These are phyloP conservation scores for Euproctis similis DNA, from an alignment of 2,888 invertebrate genomes.

Conservation along the genomic window DNA sequence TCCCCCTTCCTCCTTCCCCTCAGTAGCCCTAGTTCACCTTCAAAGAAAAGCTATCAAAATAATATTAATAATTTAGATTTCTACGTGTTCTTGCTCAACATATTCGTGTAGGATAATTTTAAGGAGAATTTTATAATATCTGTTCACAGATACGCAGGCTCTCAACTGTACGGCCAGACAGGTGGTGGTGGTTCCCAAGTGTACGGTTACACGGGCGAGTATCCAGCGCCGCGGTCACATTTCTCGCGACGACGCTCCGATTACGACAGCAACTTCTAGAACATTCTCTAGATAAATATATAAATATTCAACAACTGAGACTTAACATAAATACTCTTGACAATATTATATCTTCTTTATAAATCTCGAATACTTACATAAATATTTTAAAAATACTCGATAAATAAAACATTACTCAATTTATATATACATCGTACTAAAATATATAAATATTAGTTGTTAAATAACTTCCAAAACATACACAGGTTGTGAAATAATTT, in stretches of 20 bases:
- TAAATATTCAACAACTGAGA: conserved; percentile 28
- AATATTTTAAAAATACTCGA: too few relatives aligned
- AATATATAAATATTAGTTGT: conserved; percentile 31
- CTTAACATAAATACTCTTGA: conserved; percentile 52
- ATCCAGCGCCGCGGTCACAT: conserved; percentile 59
- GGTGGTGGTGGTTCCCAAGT: conserved; percentile 78
- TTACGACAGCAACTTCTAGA: conserved; percentile 87
- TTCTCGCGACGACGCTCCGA: conserved; percentile 81
- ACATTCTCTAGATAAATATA: conserved; percentile 27
- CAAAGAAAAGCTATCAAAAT: too few relatives aligned
- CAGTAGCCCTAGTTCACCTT: too few relatives aligned
- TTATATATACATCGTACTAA: too few relatives aligned
- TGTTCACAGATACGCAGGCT: conserved; percentile 66
- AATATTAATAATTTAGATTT: too few relatives aligned
- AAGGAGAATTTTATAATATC: too few relatives aligned
- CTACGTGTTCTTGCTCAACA: too few relatives aligned
- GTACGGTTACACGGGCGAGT: conserved; percentile 70
- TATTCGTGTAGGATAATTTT: too few relatives aligned
- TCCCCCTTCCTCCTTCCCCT: too few relatives aligned
- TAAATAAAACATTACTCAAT: conserved; percentile 35
- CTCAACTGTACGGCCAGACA: conserved; percentile 80
- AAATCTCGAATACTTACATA: conserved; percentile 45
- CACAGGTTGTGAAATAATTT: conserved; percentile 66
- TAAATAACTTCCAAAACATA: conserved; percentile 40
- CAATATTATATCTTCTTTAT: conserved; percentile 65